These are phyloP conservation scores for Melangyna quadrimaculata DNA, from an alignment of 2,888 invertebrate species.

Conservation along the genomic window DNA sequence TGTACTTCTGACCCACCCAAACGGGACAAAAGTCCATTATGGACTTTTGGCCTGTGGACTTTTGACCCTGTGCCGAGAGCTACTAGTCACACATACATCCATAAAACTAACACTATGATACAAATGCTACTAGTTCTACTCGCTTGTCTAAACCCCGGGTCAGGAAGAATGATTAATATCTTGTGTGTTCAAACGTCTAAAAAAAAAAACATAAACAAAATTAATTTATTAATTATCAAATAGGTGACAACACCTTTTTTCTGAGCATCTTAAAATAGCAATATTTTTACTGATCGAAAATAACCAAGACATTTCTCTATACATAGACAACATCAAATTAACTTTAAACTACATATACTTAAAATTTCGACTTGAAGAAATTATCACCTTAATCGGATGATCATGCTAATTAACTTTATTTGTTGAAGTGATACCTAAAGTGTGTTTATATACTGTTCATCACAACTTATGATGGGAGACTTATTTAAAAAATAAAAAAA, in stretches of 20 bases:
- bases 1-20: too few species aligned
- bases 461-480: slow-evolving; percentile 7
- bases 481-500: neutral
- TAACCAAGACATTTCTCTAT: neutral
- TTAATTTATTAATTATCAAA: neutral
- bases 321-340: neutral
- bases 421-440: neutral
- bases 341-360: neutral
- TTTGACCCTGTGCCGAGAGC: too few species aligned
- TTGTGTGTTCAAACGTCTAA: too few species aligned
- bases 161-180: too few species aligned
- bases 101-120: too few species aligned
- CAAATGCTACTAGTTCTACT: too few species aligned
- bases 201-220: too few species aligned
- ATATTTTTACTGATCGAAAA: neutral
- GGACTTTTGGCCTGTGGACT: too few species aligned
- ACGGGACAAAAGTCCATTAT: too few species aligned
- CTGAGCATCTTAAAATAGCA: neutral
- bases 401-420: slow-evolving; percentile 36
- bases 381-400: slow-evolving; percentile 36
- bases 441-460: slow-evolving; percentile 14
- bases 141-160: too few species aligned
- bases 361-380: slow-evolving; percentile 18
- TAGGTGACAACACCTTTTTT: neutral
- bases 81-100: too few species aligned